A percentile compares a stretch with the other conserved stretches of the same genome.
Conservation (phyloP, 2,888 invertebrate species). For the Dasypolia templi region DNA sequence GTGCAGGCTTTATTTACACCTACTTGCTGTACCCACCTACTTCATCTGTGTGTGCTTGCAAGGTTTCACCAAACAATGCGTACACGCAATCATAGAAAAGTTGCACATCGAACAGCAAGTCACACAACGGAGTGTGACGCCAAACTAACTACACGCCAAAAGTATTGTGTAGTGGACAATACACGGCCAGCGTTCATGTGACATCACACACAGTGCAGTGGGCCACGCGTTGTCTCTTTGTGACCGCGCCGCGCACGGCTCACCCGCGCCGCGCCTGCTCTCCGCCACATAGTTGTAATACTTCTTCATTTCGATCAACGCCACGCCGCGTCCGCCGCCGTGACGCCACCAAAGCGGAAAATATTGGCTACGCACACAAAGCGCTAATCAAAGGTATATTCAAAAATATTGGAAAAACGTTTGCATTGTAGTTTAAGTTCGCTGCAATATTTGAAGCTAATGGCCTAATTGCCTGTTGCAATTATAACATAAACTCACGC, state of each 20-base stretch:
- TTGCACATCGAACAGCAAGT: constrained; percentile 12
- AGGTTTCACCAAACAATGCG: background rate
- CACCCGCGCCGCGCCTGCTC: no score
- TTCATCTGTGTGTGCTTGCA: background rate
- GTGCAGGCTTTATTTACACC: background rate
- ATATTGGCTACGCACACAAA: constrained; percentile 14
- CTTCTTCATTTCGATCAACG: constrained; percentile 1
- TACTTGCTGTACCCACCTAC: background rate
- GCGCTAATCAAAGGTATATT: background rate
- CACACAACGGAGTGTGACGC: background rate
- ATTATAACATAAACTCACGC: no score
- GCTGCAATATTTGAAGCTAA: constrained; percentile 14
- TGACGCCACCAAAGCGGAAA: background rate
- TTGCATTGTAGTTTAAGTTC: background rate
- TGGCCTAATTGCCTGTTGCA: constrained; percentile 16
- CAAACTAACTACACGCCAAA: constrained; percentile 17
- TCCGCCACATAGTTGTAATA: constrained; percentile 18
- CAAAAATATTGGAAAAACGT: constrained; percentile 20
- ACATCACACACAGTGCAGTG: background rate
- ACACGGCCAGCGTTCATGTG: background rate
- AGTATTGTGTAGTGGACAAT: constrained; percentile 28
- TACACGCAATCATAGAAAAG: background rate
- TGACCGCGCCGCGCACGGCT: background rate
- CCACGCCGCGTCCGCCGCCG: no score
- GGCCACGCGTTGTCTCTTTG: background rate